Evolutionary conservation across 2,113 vertebrate species (phyloP).

Genomic region (Bungarus multicinctus): DNA sequence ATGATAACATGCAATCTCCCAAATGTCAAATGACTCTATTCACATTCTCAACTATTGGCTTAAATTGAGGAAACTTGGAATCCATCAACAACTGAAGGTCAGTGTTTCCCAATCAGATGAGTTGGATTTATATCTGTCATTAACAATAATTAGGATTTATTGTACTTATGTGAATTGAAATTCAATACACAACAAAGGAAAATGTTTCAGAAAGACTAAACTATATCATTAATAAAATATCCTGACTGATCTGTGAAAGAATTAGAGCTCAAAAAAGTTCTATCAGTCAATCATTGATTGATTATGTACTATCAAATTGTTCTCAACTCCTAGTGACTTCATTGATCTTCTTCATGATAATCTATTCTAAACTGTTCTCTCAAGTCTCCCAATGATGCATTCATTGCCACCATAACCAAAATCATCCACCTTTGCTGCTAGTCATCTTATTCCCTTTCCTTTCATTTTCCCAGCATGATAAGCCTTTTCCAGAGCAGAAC

Average conservation of each 20-base stretch:
- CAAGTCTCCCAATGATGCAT: not conserved
- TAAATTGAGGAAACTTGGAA: not conserved
- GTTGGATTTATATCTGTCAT: not conserved
- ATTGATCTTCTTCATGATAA: not conserved
- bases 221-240: not conserved
- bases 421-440: not conserved
- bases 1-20: not conserved
- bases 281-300: not conserved
- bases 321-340: not conserved
- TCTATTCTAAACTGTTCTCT: not conserved
- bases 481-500: not conserved
- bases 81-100: not conserved
- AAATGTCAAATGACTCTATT: not conserved
- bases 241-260: not conserved
- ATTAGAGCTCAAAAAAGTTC: not conserved
- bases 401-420: not conserved
- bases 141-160: not conserved
- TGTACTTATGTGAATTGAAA: not conserved
- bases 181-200: not conserved
- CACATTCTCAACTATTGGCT: not conserved
- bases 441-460: not conserved
- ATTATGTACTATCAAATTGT: not conserved
- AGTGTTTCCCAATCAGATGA: not conserved
- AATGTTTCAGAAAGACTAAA: not conserved
- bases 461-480: not conserved